These are phyloP conservation scores for Phoeniculus purpureus DNA, from an alignment of 2,797 vertebrate species.

Conservation along the genomic window DNA sequence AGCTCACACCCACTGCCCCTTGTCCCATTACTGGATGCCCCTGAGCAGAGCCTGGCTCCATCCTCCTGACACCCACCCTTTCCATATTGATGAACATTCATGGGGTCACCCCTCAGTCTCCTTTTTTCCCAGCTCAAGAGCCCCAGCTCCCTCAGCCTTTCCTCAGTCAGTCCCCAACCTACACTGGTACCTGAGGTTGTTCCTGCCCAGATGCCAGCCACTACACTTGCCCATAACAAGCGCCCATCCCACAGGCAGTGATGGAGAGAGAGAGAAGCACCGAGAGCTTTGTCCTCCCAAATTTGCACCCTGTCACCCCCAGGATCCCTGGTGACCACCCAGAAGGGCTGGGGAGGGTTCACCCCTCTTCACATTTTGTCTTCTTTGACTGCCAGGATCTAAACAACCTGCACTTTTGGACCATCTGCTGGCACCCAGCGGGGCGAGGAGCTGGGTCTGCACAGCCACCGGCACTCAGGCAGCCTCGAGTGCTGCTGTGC, in stretches of 20 bases:
- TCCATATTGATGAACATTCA: too few species aligned
- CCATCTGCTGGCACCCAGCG: background rate
- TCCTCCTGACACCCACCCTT: too few species aligned
- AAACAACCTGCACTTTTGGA: background rate
- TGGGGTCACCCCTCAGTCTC: too few species aligned
- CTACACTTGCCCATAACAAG: too few species aligned
- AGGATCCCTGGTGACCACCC: background rate
- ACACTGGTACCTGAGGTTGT: too few species aligned
- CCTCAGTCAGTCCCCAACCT: too few species aligned
- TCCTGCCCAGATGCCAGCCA: too few species aligned
- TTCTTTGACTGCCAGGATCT: background rate
- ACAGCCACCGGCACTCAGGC: background rate
- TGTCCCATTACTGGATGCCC: too few species aligned
- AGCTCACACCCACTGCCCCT: too few species aligned
- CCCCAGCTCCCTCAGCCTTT: too few species aligned
- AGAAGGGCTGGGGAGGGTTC: background rate
- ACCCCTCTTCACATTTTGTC: background rate
- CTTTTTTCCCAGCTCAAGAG: too few species aligned
- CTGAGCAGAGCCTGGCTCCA: too few species aligned
- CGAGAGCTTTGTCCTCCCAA: background rate
- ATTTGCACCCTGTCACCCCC: background rate
- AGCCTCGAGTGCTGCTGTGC: background rate
- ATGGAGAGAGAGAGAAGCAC: rapidly evolving
- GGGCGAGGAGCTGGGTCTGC: background rate
- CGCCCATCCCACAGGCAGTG: background rate